Percentiles rank a stretch among this genome's conserved stretches.
Conservation (phyloP, 2,113 vertebrate genomes). For the Dromas ardeola region DNA sequence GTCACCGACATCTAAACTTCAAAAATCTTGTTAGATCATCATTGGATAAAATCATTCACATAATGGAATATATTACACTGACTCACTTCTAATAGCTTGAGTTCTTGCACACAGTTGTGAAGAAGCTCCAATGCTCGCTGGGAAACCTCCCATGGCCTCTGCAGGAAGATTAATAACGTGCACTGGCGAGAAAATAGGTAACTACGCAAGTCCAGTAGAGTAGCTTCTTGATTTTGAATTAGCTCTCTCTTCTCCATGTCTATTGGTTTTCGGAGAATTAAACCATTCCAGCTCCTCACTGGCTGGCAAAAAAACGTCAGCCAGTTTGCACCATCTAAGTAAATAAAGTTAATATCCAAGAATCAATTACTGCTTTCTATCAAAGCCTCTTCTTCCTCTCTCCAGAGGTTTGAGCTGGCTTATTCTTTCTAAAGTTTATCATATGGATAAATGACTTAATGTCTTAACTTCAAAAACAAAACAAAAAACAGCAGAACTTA, state of each 20-base stretch:
- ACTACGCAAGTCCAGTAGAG: slow-evolving; percentile 92
- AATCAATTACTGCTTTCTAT: neutral
- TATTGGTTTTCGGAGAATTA: slow-evolving; percentile 92
- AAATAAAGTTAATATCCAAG: slow-evolving; percentile 45
- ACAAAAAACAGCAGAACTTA: neutral
- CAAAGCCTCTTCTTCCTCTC: neutral
- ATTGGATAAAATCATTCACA: neutral
- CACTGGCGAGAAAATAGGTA: slow-evolving; percentile 98
- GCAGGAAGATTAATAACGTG: slow-evolving; percentile 94
- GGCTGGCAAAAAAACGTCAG: slow-evolving; percentile 95
- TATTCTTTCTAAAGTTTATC: neutral
- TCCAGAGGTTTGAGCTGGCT: neutral
- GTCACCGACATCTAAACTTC: neutral
- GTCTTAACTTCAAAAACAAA: neutral
- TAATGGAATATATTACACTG: neutral
- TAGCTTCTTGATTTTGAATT: slow-evolving; percentile 90
- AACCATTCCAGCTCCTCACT: slow-evolving; percentile 91
- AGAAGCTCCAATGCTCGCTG: slow-evolving; percentile 92
- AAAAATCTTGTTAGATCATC: neutral
- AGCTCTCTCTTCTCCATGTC: slow-evolving; percentile 97
- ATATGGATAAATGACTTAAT: neutral
- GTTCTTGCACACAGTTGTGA: slow-evolving; percentile 97
- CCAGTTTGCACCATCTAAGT: slow-evolving; percentile 95
- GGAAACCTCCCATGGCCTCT: slow-evolving; percentile 96
- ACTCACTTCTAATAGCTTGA: slow-evolving; percentile 91